These are phyloP conservation scores for Rhyacichthys aspro DNA, from an alignment of 2,797 vertebrate genomes.

Conservation along the genomic window DNA sequence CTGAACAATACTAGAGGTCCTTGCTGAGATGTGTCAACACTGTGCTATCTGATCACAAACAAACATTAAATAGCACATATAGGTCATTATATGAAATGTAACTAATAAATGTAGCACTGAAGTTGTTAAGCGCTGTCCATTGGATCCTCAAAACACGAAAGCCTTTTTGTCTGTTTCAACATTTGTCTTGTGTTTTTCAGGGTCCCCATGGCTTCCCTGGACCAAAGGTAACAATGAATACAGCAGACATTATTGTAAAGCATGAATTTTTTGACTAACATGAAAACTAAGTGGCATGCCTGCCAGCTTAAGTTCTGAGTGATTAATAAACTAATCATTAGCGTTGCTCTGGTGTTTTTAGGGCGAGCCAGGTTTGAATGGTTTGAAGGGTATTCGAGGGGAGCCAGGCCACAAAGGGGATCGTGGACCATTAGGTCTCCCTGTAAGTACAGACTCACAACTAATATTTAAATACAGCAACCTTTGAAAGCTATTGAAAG, in stretches of 20 bases:
- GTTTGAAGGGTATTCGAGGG: constrained; percentile 94
- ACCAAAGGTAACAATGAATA: constrained; percentile 86
- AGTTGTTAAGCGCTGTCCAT: too few species aligned
- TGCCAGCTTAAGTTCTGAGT: constrained; percentile 37
- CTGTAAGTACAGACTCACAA: constrained; percentile 87
- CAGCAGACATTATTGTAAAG: background rate
- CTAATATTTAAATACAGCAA: background rate
- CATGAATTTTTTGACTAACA: constrained; percentile 2
- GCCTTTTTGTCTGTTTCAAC: background rate
- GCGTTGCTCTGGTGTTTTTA: constrained; percentile 15
- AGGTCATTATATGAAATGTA: too few species aligned
- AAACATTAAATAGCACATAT: too few species aligned
- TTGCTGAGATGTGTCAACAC: too few species aligned
- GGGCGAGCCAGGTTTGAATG: constrained; percentile 97
- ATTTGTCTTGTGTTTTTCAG: constrained; percentile 75
- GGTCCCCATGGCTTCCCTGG: constrained; percentile 97
- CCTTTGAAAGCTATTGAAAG: constrained; percentile 13
- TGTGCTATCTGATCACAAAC: too few species aligned
- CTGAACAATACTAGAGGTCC: constrained; percentile 9
- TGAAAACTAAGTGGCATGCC: background rate
- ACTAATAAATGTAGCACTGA: too few species aligned
- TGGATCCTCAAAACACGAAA: too few species aligned
- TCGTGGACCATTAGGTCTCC: constrained; percentile 97
- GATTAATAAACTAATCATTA: constrained; percentile 2
- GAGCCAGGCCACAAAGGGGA: constrained; percentile 98